Evolutionary conservation across 2,888 invertebrate genomes (phyloP).

Genomic region (Liposcelis brunnea): DNA sequence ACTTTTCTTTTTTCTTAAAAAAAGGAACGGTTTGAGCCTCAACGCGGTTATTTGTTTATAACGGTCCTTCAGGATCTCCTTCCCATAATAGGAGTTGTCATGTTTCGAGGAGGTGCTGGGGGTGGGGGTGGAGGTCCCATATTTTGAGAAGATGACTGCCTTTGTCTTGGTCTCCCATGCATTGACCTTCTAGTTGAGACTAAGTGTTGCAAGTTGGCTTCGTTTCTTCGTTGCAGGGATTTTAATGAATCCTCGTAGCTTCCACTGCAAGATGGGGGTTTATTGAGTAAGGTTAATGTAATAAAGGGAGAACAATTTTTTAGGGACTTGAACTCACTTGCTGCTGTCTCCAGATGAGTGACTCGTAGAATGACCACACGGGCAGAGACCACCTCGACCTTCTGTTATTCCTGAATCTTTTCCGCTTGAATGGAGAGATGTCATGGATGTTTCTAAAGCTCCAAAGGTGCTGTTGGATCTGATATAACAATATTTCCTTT

Average conservation of each 20-base stretch:
- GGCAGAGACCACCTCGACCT: constrained; percentile 29
- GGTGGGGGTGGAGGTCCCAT: constrained; percentile 18
- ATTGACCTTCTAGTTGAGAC: constrained; percentile 18
- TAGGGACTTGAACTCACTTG: constrained; percentile 33
- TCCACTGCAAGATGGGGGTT: constrained; percentile 31
- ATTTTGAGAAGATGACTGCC: constrained; percentile 21
- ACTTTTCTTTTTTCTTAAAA: not conserved
- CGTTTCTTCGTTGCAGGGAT: constrained; percentile 35
- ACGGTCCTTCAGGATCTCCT: not conserved
- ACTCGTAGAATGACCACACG: constrained; percentile 46
- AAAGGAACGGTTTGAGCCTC: not conserved
- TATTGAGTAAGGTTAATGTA: constrained; percentile 5
- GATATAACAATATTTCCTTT: no score
- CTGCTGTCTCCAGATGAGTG: constrained; percentile 53
- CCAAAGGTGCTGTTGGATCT: constrained; percentile 24
- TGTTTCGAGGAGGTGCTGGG: constrained; percentile 17
- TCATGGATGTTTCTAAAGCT: constrained; percentile 50
- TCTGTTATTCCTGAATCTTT: constrained; percentile 59
- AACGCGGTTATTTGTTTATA: not conserved
- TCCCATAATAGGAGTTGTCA: constrained; percentile 3
- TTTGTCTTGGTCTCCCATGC: constrained; percentile 23
- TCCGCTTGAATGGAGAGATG: constrained; percentile 65
- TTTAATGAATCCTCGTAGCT: constrained; percentile 71
- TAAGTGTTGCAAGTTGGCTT: constrained; percentile 19
- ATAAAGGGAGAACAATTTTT: no score